Percentiles rank a stretch among this genome's conserved stretches.
These are phyloP conservation scores for Gymnocheta viridis DNA, from an alignment of 2,888 invertebrate genomes.

Conservation along the genomic window DNA sequence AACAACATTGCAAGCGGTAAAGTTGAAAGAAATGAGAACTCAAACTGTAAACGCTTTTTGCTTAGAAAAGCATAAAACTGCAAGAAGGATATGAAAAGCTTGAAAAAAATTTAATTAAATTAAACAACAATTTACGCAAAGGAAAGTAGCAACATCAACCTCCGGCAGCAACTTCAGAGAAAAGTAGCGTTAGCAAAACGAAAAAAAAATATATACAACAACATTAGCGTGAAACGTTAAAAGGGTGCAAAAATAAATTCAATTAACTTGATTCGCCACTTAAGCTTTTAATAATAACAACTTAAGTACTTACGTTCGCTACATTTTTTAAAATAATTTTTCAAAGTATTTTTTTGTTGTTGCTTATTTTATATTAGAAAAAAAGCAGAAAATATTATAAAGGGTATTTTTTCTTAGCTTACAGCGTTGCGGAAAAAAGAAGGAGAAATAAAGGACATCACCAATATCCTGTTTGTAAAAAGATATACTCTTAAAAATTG, in stretches of 20 bases:
- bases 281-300: conserved; percentile 74
- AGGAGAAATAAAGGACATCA: conserved; percentile 54
- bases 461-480: conserved; percentile 32
- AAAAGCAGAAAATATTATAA: neutral
- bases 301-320: conserved; percentile 70
- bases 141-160: conserved; percentile 11
- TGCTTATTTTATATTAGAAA: neutral
- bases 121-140: conserved; percentile 58
- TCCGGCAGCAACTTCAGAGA: conserved; percentile 22
- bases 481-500: conserved; percentile 5
- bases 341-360: conserved; percentile 12
- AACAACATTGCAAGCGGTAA: conserved; percentile 39
- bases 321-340: conserved; percentile 36
- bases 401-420: neutral
- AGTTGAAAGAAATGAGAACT: conserved; percentile 35
- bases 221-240: conserved; percentile 58
- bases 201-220: conserved; percentile 21
- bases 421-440: neutral
- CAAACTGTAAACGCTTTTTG: conserved; percentile 49
- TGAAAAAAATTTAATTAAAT: conserved; percentile 2
- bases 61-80: conserved; percentile 62
- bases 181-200: conserved; percentile 7
- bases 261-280: conserved; percentile 73
- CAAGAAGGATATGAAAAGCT: conserved; percentile 39
- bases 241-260: conserved; percentile 72